phyloP scores from a whole-genome alignment of 2,113 vertebrate genomes.

The Phaetusa simplex region DNA sequence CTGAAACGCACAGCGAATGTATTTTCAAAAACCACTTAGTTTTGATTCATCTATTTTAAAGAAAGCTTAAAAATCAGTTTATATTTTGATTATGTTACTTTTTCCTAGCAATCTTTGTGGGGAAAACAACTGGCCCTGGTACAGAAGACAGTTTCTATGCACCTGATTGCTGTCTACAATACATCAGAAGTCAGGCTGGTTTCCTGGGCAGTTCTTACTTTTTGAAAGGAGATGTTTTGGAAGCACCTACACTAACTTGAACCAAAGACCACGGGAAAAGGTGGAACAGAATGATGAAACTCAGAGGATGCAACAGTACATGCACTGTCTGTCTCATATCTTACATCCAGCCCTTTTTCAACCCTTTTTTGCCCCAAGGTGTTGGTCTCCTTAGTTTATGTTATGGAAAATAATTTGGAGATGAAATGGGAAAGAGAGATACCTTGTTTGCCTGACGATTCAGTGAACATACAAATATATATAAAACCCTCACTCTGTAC shows the following conservation, averaged over 20 bases:
- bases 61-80: not conserved
- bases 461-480: not conserved
- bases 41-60: slow-evolving; percentile 38
- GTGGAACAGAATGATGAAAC: not conserved
- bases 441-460: not conserved
- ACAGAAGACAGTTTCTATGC: not conserved
- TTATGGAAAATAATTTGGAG: not conserved
- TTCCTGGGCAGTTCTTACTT: not conserved
- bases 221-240: not conserved
- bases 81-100: not conserved
- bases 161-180: not conserved
- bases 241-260: not conserved
- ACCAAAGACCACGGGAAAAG: not conserved
- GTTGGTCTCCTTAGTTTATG: not conserved
- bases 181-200: not conserved
- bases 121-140: not conserved
- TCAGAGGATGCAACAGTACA: not conserved
- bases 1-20: slow-evolving; percentile 40
- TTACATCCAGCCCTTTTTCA: not conserved
- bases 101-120: not conserved
- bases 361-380: not conserved
- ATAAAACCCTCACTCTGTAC: not conserved
- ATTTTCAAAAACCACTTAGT: slow-evolving; percentile 21
- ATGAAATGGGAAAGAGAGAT: not conserved
- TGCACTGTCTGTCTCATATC: no score